These are phyloP conservation scores for Lichenostomus cassidix DNA, from an alignment of 2,113 vertebrate genomes.

Conservation along the genomic window DNA sequence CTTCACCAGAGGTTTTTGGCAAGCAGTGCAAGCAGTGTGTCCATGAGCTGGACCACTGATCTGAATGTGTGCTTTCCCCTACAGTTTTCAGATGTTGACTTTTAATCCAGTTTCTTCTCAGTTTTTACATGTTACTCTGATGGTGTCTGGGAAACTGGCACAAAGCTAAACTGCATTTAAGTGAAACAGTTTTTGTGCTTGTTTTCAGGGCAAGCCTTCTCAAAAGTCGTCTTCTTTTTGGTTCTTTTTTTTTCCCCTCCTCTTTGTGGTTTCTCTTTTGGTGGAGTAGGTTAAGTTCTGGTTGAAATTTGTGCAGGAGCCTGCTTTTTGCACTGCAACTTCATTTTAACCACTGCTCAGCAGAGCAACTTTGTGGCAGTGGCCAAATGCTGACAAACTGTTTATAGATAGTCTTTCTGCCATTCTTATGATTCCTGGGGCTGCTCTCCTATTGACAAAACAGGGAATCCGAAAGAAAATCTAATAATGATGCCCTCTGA, in stretches of 20 bases:
- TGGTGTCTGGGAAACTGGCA: not conserved
- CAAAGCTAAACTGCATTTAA: not conserved
- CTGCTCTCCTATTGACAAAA: not conserved
- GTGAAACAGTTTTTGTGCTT: not conserved
- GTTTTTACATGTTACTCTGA: not conserved
- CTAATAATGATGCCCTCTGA: not conserved
- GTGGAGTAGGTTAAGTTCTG: not conserved
- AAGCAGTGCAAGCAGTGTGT: not conserved
- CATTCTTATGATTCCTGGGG: not conserved
- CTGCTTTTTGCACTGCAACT: not conserved
- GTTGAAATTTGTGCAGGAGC: not conserved
- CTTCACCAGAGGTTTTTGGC: not conserved
- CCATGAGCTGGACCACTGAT: not conserved
- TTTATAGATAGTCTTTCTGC: not conserved
- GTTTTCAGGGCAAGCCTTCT: not conserved
- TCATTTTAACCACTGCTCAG: not conserved
- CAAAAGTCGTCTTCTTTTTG: not conserved
- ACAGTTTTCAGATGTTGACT: not conserved
- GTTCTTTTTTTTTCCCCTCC: rapidly evolving
- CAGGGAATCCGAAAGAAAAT: not conserved
- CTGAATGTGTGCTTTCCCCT: not conserved
- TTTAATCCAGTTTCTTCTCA: conserved; percentile 19
- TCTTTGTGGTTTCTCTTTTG: not conserved
- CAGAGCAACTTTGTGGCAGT: not conserved
- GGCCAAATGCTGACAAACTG: not conserved